Evolutionary conservation across 2,113 vertebrate species (phyloP).

Genomic region (Melanerpes formicivorus): DNA sequence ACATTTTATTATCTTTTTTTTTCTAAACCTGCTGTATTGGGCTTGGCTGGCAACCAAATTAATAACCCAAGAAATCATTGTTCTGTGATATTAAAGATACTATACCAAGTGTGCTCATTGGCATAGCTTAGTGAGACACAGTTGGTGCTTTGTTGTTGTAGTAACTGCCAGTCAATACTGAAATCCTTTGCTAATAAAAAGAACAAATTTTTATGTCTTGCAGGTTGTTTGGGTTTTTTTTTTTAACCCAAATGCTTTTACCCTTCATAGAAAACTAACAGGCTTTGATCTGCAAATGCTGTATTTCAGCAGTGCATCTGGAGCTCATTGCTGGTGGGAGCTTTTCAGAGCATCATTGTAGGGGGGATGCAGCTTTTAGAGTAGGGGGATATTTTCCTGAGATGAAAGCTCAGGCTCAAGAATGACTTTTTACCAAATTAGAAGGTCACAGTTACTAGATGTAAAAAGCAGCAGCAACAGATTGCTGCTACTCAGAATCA

Average conservation of each 20-base stretch:
- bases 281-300: slow-evolving; percentile 34
- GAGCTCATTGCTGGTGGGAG: slow-evolving; percentile 35
- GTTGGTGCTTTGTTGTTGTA: background rate
- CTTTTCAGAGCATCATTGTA: background rate
- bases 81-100: background rate
- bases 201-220: slow-evolving; percentile 15
- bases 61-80: slow-evolving; percentile 37
- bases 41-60: slow-evolving; percentile 21
- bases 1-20: background rate
- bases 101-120: background rate
- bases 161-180: background rate
- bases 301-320: slow-evolving; percentile 54
- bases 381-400: background rate
- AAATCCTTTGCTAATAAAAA: slow-evolving; percentile 49
- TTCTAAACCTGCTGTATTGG: background rate
- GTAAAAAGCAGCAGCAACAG: background rate
- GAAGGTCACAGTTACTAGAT: slow-evolving; percentile 16
- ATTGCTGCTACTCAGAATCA: background rate
- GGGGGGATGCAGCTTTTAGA: slow-evolving; percentile 21
- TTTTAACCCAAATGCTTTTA: slow-evolving; percentile 9
- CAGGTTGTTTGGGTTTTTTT: background rate
- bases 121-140: background rate
- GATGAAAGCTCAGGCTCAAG: slow-evolving; percentile 32
- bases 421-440: slow-evolving; percentile 22
- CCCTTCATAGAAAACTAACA: slow-evolving; percentile 6